Evolutionary conservation across 1,140 invertebrate genomes (phyloP).

Genomic region (Hylyphantes graminicola): DNA sequence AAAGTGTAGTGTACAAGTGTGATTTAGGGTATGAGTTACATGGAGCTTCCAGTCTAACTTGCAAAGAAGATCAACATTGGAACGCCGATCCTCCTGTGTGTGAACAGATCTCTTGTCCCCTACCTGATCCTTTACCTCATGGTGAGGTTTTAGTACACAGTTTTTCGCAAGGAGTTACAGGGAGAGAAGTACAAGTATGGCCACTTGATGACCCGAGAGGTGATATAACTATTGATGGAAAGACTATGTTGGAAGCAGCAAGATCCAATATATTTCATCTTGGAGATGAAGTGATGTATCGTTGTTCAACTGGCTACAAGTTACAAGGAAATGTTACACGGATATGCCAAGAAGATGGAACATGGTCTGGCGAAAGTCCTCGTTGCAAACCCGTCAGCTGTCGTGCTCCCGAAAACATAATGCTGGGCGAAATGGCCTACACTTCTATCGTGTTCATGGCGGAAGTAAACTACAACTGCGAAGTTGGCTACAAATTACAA

Average conservation of each 20-base stretch:
- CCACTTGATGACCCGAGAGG: slow-evolving; percentile 34
- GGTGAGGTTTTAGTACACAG: slow-evolving; percentile 55
- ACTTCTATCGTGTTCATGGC: slow-evolving; percentile 84
- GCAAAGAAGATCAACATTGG: slow-evolving; percentile 52
- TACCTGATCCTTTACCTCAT: slow-evolving; percentile 58
- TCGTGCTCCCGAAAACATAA: slow-evolving; percentile 73
- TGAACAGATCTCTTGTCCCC: slow-evolving; percentile 64
- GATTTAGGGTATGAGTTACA: slow-evolving; percentile 66
- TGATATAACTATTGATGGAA: slow-evolving; percentile 55
- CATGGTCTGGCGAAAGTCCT: slow-evolving; percentile 79
- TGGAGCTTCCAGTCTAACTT: slow-evolving; percentile 44
- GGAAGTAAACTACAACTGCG: slow-evolving; percentile 81
- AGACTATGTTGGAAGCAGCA: slow-evolving; percentile 48
- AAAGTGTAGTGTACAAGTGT: slow-evolving; percentile 67
- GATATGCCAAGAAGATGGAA: slow-evolving; percentile 76
- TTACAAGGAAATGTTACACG: slow-evolving; percentile 69
- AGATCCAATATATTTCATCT: slow-evolving; percentile 51
- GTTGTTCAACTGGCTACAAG: slow-evolving; percentile 85
- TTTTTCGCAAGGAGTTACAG: slow-evolving; percentile 47
- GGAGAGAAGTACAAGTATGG: slow-evolving; percentile 53
- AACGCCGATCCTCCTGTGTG: slow-evolving; percentile 61
- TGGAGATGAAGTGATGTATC: slow-evolving; percentile 79
- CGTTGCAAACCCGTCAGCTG: slow-evolving; percentile 77
- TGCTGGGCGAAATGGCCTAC: slow-evolving; percentile 80
- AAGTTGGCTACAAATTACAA: slow-evolving; percentile 81